Base-by-base conservation (phyloP, 2,797 vertebrate genomes). In the Spinus olivaceus region DNA sequence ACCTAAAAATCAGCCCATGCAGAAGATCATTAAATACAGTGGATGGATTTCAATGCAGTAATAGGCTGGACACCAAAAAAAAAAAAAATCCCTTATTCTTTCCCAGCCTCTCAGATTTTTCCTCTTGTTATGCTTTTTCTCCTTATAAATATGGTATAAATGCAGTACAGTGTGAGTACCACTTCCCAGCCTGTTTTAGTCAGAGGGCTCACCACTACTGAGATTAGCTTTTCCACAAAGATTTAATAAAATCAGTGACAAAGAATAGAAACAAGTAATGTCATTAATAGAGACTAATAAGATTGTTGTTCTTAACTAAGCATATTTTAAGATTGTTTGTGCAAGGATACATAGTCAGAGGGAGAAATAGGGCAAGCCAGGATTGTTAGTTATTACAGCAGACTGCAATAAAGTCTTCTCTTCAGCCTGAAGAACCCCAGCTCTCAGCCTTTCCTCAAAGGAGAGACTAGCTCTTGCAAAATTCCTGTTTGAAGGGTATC, bases 231-330 rank as follows among this genome's bases (percentile, higher is more conserved):
- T 49, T 67, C 49, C 72, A 64, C 30, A 61, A 92, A 74, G 53
- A 74, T 57, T 50, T 94, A 94, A 94, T 86, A 69, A 91, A 95
- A 93, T 83, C 50, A 83, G 20, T 71, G 65, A 54, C 77, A 88
- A 81, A 47, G 73, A 94, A 67, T 91, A 72, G 77, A 90, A 92
- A 74, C 42, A 73, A 8, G 21, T 53, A 81, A 88, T 74, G 19
- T 17, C 61, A 65, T 92, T 94, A 80, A 86, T 61, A 78, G 37
- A 91, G 33, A 80, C 42, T 77, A 94, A 91, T 27, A 49, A 80
- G 63, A 49, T 49, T 59, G 12, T 56, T 93, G 39, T 73, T 66
- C 89, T 66, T 73, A 85, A 92, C 74, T 93, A 93, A 93, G 94
- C 19, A n/a, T 28, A 93, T 85, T 96, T 92, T 82, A 51, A 42